Evolutionary conservation across 2,888 invertebrate genomes (phyloP).

Genomic region (Andrena praecox): DNA sequence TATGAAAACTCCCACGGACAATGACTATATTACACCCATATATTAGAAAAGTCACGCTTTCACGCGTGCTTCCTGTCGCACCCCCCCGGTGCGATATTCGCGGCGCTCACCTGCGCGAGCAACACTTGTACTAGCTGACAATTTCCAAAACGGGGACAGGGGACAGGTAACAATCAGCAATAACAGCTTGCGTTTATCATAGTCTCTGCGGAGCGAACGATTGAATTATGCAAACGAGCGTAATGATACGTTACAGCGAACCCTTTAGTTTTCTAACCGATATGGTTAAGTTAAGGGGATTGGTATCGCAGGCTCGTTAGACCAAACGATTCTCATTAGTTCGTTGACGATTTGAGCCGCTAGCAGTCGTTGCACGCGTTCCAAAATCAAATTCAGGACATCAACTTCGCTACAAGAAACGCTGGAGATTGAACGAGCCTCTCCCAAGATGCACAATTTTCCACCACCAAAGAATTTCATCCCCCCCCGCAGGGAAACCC

Average conservation of each 20-base stretch:
- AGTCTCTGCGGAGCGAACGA: background rate
- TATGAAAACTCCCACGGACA: background rate
- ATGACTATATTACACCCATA: background rate
- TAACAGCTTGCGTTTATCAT: background rate
- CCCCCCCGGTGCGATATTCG: background rate
- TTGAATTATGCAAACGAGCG: slow-evolving; percentile 31
- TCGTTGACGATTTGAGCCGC: background rate
- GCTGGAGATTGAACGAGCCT: too few relatives aligned
- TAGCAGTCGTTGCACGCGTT: too few relatives aligned
- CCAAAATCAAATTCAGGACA: too few relatives aligned
- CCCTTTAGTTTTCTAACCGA: background rate
- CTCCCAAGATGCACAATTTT: background rate
- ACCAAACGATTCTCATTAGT: background rate
- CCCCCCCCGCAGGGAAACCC: background rate
- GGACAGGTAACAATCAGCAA: slow-evolving; percentile 18
- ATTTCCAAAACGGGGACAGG: background rate
- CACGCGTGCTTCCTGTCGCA: slow-evolving; percentile 9
- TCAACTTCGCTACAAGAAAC: too few relatives aligned
- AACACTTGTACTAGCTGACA: background rate
- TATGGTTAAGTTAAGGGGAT: too few relatives aligned
- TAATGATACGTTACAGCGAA: slow-evolving; percentile 23
- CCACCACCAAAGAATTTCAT: background rate
- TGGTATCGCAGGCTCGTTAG: too few relatives aligned
- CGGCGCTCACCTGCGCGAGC: background rate
- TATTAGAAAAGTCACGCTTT: slow-evolving; percentile 6